Conservation (phyloP, 1,140 invertebrate species). For the Parapsyche elsis region DNA sequence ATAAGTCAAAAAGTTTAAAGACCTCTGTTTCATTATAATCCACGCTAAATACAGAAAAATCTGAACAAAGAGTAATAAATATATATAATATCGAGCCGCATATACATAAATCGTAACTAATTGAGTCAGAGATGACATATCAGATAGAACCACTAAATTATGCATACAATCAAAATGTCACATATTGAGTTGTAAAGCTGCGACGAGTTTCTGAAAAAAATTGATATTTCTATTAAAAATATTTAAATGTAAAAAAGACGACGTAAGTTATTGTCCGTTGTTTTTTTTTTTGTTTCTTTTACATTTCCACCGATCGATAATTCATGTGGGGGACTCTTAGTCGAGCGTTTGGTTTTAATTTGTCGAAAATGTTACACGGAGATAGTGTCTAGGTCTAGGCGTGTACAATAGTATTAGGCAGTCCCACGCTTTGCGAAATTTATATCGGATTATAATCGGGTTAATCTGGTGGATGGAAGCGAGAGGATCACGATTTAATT, state of each 20-base stretch:
- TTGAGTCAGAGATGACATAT: slow-evolving; percentile 33
- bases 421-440: slow-evolving; percentile 36
- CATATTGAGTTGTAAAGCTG: slow-evolving; percentile 18
- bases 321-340: background rate
- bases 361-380: background rate
- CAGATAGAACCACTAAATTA: slow-evolving; percentile 29
- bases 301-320: background rate
- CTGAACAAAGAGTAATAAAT: slow-evolving; percentile 26
- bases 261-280: background rate
- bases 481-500: slow-evolving; percentile 43
- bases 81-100: background rate
- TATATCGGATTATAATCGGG: slow-evolving; percentile 31
- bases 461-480: slow-evolving; percentile 23
- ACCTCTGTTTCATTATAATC: background rate
- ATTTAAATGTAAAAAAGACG: background rate
- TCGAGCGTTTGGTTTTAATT: background rate
- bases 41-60: background rate
- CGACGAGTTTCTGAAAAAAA: background rate
- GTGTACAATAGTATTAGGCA: no score
- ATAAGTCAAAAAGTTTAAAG: no score
- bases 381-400: background rate
- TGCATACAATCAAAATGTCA: slow-evolving; percentile 32
- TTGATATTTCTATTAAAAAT: slow-evolving; percentile 18
- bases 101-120: slow-evolving; percentile 18
- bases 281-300: background rate